Percentiles rank a stretch among this genome's conserved stretches.
Conservation (phyloP, 2,113 vertebrate genomes). For the Pseudopipra pipra region DNA sequence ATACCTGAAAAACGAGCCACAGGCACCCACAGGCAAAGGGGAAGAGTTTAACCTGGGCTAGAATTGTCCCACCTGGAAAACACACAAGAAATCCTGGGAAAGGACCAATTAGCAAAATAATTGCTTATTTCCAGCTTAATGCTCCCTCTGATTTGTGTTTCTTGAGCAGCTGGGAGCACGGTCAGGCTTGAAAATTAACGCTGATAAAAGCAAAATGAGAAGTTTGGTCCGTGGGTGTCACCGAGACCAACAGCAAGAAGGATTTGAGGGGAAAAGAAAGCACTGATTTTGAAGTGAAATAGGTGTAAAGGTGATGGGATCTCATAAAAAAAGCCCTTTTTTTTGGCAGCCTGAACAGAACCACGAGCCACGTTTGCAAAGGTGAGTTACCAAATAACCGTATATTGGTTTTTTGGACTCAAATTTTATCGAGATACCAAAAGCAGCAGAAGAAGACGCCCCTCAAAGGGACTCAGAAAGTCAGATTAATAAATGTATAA, state of each 20-base stretch:
- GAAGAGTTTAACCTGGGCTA: neutral
- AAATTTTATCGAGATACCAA: neutral
- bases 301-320: neutral
- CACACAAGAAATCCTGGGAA: neutral
- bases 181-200: neutral
- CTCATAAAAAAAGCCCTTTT: neutral
- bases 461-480: neutral
- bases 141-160: neutral
- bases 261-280: too few relatives aligned
- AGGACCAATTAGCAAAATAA: neutral
- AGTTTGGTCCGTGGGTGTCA: neutral
- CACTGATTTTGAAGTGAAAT: neutral
- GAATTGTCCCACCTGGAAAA: neutral
- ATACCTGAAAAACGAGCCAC: neutral
- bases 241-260: fast-evolving
- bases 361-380: neutral
- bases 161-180: neutral
- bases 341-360: neutral
- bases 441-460: fast-evolving
- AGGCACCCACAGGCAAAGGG: neutral
- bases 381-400: neutral
- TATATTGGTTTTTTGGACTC: neutral
- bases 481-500: fast-evolving
- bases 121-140: neutral
- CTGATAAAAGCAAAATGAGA: neutral